These are phyloP conservation scores for Halichoerus grypus DNA, from an alignment of 2,113 vertebrate species.

Conservation along the genomic window DNA sequence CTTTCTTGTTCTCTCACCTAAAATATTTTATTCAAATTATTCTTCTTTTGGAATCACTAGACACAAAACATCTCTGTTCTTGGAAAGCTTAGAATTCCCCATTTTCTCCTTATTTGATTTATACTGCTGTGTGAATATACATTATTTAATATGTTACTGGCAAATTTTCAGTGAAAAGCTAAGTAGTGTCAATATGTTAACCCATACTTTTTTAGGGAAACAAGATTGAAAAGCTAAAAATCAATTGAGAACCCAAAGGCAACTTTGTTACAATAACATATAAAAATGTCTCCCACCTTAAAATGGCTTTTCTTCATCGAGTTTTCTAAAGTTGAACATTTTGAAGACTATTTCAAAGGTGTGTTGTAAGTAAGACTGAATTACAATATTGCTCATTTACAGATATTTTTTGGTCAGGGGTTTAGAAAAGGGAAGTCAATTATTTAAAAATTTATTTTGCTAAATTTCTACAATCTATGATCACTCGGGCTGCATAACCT, in stretches of 20 bases:
- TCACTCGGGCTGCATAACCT: neutral
- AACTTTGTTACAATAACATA: slow-evolving; percentile 21
- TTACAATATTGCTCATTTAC: neutral
- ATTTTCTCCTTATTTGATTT: neutral
- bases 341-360: slow-evolving; percentile 38
- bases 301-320: slow-evolving; percentile 31
- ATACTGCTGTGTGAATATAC: slow-evolving; percentile 16
- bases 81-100: slow-evolving; percentile 12
- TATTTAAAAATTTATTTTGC: slow-evolving; percentile 35
- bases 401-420: slow-evolving; percentile 8
- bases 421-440: slow-evolving; percentile 26
- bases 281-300: slow-evolving; percentile 36
- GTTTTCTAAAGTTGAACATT: slow-evolving; percentile 40
- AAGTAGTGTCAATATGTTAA: slow-evolving; percentile 36
- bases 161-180: slow-evolving; percentile 51
- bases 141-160: slow-evolving; percentile 38
- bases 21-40: slow-evolving; percentile 76
- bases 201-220: slow-evolving; percentile 26
- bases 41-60: slow-evolving; percentile 77
- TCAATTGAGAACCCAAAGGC: slow-evolving; percentile 45
- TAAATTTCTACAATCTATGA: neutral
- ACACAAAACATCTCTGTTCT: slow-evolving; percentile 58
- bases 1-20: slow-evolving; percentile 70
- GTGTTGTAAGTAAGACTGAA: neutral
- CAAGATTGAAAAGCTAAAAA: slow-evolving; percentile 63